Conservation (phyloP, 2,888 invertebrate genomes). For the Cremastinae sp. region DNA sequence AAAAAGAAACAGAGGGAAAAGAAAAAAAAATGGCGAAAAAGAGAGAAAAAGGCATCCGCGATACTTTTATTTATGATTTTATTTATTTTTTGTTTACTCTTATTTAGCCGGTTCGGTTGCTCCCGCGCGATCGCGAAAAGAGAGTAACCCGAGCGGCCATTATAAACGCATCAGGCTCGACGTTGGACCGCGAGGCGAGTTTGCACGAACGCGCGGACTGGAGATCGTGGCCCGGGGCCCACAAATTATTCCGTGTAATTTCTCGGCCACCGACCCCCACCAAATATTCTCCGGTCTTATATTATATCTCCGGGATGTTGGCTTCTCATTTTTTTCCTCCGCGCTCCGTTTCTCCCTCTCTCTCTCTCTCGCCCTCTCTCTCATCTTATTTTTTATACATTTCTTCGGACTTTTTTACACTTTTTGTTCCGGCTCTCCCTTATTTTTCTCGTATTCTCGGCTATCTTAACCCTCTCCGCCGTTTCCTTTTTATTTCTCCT, state of each 20-base stretch:
- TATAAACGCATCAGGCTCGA: conserved; percentile 78
- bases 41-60: conserved; percentile 4
- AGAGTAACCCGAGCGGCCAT: conserved; percentile 77
- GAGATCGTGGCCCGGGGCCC: conserved; percentile 66
- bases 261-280: conserved; percentile 67
- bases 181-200: conserved; percentile 55
- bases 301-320: conserved; percentile 52
- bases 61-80: conserved; percentile 58
- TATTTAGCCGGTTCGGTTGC: conserved; percentile 60
- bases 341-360: conserved; percentile 39
- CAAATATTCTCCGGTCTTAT: conserved; percentile 66
- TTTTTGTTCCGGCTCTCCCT: conserved; percentile 26
- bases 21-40: not conserved
- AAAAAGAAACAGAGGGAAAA: no score
- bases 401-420: conserved; percentile 28
- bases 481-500: not conserved
- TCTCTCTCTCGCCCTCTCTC: conserved; percentile 36
- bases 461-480: conserved; percentile 1
- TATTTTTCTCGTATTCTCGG: conserved; percentile 47
- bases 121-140: conserved; percentile 19
- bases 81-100: conserved; percentile 61
- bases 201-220: conserved; percentile 43
- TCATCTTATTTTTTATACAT: conserved; percentile 19
- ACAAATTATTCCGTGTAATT: conserved; percentile 78
- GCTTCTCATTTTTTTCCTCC: conserved; percentile 44